A percentile compares a stretch with the other conserved stretches of the same genome.
These are phyloP conservation scores for Austrolebias charrua DNA, from an alignment of 2,797 vertebrate genomes.

Conservation along the genomic window DNA sequence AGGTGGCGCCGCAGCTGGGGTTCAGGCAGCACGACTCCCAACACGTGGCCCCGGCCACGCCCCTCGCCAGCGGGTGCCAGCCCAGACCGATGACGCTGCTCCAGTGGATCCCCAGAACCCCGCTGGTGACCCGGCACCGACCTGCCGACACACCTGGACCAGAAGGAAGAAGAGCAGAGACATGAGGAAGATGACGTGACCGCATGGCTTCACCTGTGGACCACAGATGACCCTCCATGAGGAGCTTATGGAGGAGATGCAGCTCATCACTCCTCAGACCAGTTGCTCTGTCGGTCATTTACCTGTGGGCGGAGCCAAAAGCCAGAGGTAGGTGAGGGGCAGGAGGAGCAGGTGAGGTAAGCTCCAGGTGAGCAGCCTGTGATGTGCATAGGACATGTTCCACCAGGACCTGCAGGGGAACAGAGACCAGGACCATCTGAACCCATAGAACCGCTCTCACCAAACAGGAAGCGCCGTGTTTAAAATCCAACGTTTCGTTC, in stretches of 20 bases:
- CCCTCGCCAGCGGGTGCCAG: conserved; percentile 74
- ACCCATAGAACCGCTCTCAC: neutral
- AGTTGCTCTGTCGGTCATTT: conserved; percentile 12
- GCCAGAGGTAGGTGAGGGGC: conserved; percentile 65
- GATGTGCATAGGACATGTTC: conserved; percentile 74
- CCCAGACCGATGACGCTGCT: conserved; percentile 72
- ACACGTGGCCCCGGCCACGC: conserved; percentile 69
- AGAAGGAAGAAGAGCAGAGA: neutral
- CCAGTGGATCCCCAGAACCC: conserved; percentile 80
- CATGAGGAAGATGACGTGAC: conserved; percentile 10
- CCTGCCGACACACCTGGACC: conserved; percentile 63
- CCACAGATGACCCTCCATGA: conserved; percentile 1
- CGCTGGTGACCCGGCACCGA: conserved; percentile 77
- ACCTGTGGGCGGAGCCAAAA: conserved; percentile 71
- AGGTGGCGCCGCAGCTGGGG: conserved; percentile 85
- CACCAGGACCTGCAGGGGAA: conserved; percentile 42
- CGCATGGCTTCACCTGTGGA: conserved; percentile 22
- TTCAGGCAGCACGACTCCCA: conserved; percentile 87
- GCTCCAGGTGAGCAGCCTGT: conserved; percentile 62
- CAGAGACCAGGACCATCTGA: neutral
- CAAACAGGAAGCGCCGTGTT: no score
- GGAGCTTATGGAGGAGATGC: no score
- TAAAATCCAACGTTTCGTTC: no score
- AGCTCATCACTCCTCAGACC: no score
- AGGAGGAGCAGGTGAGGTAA: conserved; percentile 64